phyloP scores from a whole-genome alignment of 2,113 vertebrate genomes.

The Neomonachus schauinslandi region DNA sequence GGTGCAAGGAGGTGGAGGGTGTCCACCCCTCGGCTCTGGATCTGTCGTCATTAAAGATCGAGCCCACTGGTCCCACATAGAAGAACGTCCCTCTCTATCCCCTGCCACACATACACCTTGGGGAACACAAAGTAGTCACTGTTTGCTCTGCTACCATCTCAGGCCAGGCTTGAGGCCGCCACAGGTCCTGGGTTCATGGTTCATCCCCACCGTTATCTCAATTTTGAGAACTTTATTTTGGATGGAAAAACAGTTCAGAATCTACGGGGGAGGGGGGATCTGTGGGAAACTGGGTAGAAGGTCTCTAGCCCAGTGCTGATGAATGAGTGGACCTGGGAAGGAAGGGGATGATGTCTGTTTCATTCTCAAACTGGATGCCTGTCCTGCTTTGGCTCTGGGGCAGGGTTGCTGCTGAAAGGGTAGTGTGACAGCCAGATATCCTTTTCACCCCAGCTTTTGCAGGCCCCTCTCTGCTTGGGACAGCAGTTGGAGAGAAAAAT shows the following conservation, averaged over 20 bases:
- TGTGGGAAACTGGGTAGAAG: not conserved
- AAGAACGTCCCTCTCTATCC: not conserved
- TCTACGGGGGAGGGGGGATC: not conserved
- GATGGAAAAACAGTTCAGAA: not conserved
- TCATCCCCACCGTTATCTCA: not conserved
- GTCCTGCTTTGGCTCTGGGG: not conserved
- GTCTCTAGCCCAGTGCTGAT: not conserved
- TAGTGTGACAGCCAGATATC: not conserved
- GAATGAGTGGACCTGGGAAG: not conserved
- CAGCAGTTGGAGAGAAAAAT: not conserved
- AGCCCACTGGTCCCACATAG: not conserved
- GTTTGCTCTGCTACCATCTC: not conserved
- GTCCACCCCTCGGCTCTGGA: not conserved
- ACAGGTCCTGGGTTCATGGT: not conserved
- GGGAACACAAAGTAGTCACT: not conserved
- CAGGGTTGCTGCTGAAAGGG: not conserved
- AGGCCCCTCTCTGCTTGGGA: not conserved
- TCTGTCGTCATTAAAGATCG: slow-evolving; percentile 3
- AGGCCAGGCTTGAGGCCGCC: not conserved
- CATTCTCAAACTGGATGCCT: not conserved
- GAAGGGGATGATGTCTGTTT: not conserved
- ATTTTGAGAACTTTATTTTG: slow-evolving; percentile 55
- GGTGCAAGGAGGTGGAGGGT: not conserved
- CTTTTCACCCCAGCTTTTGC: not conserved
- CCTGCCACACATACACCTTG: not conserved